Evolutionary conservation across 2,888 invertebrate genomes (phyloP).

Genomic region (Parnassius mnemosyne): DNA sequence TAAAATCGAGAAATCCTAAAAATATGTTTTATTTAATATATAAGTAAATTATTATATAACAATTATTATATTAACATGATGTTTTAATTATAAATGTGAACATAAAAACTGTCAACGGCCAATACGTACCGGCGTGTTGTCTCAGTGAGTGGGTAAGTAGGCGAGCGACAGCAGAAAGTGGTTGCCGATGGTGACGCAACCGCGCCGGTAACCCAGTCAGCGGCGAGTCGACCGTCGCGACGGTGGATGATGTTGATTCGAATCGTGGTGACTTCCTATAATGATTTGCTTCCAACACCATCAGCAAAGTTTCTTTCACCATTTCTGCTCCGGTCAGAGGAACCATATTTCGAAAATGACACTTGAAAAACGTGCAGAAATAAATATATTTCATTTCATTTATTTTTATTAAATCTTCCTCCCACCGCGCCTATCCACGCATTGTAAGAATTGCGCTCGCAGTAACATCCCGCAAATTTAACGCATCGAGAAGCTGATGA

Average conservation of each 20-base stretch:
- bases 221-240: constrained; percentile 48
- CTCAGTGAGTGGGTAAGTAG: constrained; percentile 77
- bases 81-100: not conserved
- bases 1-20: too few relatives aligned
- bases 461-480: too few relatives aligned
- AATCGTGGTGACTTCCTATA: constrained; percentile 26
- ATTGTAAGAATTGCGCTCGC: too few relatives aligned
- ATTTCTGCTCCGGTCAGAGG: too few relatives aligned
- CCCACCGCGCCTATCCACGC: too few relatives aligned
- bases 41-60: not conserved
- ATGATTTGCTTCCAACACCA: not conserved
- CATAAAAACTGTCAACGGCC: constrained; percentile 44
- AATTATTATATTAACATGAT: not conserved
- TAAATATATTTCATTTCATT: too few relatives aligned
- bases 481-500: too few relatives aligned
- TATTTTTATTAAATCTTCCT: too few relatives aligned
- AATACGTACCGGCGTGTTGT: constrained; percentile 59
- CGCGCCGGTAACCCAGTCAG: constrained; percentile 76
- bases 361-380: too few relatives aligned
- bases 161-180: constrained; percentile 79
- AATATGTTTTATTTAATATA: not conserved
- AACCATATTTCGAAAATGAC: too few relatives aligned
- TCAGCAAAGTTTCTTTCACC: too few relatives aligned
- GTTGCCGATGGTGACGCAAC: constrained; percentile 64
- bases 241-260: constrained; percentile 28